Base-by-base conservation (phyloP, 2,113 vertebrate species). In the Gulo gulo region DNA sequence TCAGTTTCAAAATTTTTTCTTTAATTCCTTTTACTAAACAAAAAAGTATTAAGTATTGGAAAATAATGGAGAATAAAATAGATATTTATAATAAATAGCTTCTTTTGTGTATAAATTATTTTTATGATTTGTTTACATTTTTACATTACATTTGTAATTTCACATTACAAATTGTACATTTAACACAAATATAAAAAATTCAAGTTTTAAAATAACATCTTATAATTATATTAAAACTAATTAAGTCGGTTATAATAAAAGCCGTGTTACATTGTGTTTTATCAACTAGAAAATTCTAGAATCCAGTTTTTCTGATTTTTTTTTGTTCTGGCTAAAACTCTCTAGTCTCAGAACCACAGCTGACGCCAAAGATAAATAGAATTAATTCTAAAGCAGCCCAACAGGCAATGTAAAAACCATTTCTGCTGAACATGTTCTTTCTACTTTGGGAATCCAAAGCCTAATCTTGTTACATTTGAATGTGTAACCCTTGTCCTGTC, bases 341-440 rank as follows among this genome's bases (percentile, higher is more conserved):
- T 96, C 78, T 18, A 88, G 63, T 86, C 39, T 71, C 55, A 76
- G 86, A 96, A 95, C 74, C 69, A 84, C 61, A 92, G 87, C 74
- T 97, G 98, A 97, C 94, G 80, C n/a, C 80, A 96, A 90, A 98
- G 87, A 97, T 97, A 97, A 97, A 95, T 59, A 97, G 90, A 97
- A 98, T 94, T 97, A 90, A 97, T 96, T 97, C 74, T 47, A 91
- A 94, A 96, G 61, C 89, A 94, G 71, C 14, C 74, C 92, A 97
- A 96, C 26, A 95, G 55, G 57, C 89, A 71, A 92, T 0, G 24
- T 74, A 85, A 92, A 97, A 97, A 83, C 50, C 31, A 31, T 97
- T 98, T 97, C 63, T 98, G 97, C 96, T 97, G 97, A 98, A 95
- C 39, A 81, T 2, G 34, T 92, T 92, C 45, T 97, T 97, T 96